These are phyloP conservation scores for Apamea epomidion DNA, from an alignment of 2,888 invertebrate species.

Conservation along the genomic window DNA sequence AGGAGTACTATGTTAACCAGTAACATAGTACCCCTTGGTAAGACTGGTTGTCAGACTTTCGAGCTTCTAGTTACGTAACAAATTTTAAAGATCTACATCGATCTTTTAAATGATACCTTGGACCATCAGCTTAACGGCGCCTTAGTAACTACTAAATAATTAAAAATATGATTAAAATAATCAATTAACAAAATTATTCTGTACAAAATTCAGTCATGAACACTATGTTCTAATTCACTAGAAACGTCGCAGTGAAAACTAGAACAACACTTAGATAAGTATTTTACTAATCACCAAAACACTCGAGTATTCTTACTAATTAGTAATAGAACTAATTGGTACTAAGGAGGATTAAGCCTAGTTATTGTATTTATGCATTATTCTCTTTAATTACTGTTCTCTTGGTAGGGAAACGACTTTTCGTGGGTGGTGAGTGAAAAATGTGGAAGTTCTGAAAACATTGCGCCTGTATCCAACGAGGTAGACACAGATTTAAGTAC, in stretches of 20 bases:
- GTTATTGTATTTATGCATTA: conserved; percentile 47
- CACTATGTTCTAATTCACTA: conserved; percentile 26
- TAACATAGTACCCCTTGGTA: background rate
- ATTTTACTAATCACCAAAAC: conserved; percentile 44
- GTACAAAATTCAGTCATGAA: conserved; percentile 10
- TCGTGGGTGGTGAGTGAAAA: background rate
- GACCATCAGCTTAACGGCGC: background rate
- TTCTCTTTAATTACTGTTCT: conserved; percentile 16
- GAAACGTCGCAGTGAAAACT: conserved; percentile 32
- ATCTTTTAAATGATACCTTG: no score
- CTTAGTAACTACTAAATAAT: background rate
- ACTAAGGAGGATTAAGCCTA: conserved; percentile 4
- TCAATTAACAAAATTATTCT: background rate
- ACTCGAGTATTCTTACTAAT: conserved; percentile 50
- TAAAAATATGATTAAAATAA: background rate
- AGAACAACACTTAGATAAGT: conserved; percentile 44
- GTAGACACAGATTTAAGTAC: background rate
- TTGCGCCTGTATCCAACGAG: background rate
- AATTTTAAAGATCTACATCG: background rate
- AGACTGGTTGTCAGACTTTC: background rate
- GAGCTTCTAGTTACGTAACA: background rate
- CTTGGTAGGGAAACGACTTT: conserved; percentile 19
- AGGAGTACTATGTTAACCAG: no score
- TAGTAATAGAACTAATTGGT: conserved; percentile 49
- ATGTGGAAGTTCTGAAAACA: background rate